phyloP scores from a whole-genome alignment of 2,113 vertebrate species.

The Thalassoma bifasciatum region DNA sequence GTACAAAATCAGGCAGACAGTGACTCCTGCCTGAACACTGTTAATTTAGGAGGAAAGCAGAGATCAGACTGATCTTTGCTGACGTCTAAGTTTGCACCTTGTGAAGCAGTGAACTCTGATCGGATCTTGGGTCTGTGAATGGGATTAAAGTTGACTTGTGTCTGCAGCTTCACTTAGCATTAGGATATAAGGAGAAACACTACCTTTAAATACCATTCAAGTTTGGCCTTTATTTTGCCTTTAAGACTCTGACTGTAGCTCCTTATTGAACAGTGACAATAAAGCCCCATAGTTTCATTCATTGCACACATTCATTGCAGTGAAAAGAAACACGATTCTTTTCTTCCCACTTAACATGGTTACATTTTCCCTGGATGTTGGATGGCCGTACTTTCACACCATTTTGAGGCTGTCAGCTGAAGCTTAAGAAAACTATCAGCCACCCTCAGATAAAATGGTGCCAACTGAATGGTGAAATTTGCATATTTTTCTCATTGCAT shows the following conservation, averaged over 20 bases:
- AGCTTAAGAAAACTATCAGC: no score
- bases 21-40: conserved; percentile 1
- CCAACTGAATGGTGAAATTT: no score
- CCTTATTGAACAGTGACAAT: no score
- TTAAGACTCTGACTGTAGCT: no score
- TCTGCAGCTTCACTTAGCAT: neutral
- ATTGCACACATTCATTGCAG: no score
- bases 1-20: conserved; percentile 33
- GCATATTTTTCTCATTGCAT: no score
- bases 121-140: conserved; percentile 20
- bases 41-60: neutral
- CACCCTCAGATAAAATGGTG: no score
- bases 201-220: neutral
- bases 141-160: neutral
- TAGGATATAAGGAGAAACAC: neutral
- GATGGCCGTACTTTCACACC: neutral
- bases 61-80: conserved; percentile 21
- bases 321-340: no score
- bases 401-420: no score
- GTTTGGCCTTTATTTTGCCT: neutral
- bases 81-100: conserved; percentile 8
- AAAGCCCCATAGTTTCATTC: no score
- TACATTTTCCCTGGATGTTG: no score
- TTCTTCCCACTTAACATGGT: no score
- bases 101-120: neutral